Percentiles rank a stretch among this genome's conserved stretches.
phyloP scores from a whole-genome alignment of 2,113 vertebrate species.

The Scopus umbretta region DNA sequence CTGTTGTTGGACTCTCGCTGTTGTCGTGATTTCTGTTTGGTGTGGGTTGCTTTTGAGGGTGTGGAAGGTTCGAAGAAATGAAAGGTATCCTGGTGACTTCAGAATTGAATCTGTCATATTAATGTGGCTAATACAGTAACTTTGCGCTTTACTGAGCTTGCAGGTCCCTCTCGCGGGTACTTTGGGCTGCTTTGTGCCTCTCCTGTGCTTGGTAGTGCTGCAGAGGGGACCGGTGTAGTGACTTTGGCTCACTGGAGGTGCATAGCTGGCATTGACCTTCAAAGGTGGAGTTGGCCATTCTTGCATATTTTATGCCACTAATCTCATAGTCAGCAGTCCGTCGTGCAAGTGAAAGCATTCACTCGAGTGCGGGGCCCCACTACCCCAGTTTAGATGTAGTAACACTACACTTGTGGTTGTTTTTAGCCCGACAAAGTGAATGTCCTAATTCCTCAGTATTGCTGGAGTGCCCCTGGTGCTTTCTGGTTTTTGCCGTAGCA shows the following conservation, averaged over 20 bases:
- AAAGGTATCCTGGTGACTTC: not conserved
- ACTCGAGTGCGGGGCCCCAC: not conserved
- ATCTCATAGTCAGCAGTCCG: not conserved
- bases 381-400: accelerated
- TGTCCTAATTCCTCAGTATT: not conserved
- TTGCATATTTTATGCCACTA: not conserved
- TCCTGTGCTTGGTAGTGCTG: not conserved
- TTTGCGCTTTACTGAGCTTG: not conserved
- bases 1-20: not conserved
- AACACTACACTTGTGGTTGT: not conserved
- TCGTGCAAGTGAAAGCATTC: not conserved
- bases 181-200: not conserved
- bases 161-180: accelerated
- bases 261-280: not conserved
- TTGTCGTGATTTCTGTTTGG: not conserved
- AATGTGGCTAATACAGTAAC: not conserved
- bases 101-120: not conserved
- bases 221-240: not conserved
- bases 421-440: not conserved
- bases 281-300: not conserved
- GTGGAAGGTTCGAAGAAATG: not conserved
- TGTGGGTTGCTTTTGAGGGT: not conserved
- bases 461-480: not conserved
- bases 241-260: not conserved
- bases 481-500: not conserved